A percentile compares a stretch with the other conserved stretches of the same genome.
These are phyloP conservation scores for Aphaenogaster floridana DNA, from an alignment of 1,140 invertebrate species.

Conservation along the genomic window DNA sequence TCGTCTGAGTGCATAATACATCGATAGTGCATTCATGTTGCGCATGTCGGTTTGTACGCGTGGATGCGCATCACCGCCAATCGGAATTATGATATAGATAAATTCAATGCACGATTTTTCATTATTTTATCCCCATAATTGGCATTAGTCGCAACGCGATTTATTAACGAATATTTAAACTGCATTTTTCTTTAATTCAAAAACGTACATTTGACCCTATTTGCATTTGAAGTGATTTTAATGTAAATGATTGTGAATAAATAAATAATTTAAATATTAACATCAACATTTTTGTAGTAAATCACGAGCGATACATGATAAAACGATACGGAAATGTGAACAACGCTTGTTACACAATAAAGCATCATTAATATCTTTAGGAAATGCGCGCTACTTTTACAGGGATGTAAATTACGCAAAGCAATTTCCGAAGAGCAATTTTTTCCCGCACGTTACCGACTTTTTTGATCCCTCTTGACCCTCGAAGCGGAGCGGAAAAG, in stretches of 20 bases:
- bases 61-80: conserved; percentile 20
- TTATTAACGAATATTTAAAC: conserved; percentile 22
- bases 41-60: conserved; percentile 17
- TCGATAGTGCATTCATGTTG: conserved; percentile 43
- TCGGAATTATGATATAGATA: not conserved
- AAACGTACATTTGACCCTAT: not conserved
- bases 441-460: conserved; percentile 25
- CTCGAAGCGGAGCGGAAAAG: conserved; percentile 32
- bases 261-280: conserved; percentile 10
- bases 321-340: not conserved
- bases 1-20: conserved; percentile 50
- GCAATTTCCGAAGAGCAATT: conserved; percentile 59
- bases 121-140: conserved; percentile 17
- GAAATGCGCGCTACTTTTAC: conserved; percentile 16
- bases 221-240: not conserved
- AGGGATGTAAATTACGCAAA: conserved; percentile 40
- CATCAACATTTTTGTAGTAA: not conserved
- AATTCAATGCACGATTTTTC: conserved; percentile 32
- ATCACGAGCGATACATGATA: not conserved
- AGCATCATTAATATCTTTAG: conserved; percentile 19
- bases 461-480: conserved; percentile 43
- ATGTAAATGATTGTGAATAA: not conserved
- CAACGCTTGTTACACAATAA: not conserved
- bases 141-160: conserved; percentile 5
- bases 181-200: not conserved